Base-by-base conservation (phyloP, 2,797 vertebrate genomes). In the Sylvilagus floridanus region DNA sequence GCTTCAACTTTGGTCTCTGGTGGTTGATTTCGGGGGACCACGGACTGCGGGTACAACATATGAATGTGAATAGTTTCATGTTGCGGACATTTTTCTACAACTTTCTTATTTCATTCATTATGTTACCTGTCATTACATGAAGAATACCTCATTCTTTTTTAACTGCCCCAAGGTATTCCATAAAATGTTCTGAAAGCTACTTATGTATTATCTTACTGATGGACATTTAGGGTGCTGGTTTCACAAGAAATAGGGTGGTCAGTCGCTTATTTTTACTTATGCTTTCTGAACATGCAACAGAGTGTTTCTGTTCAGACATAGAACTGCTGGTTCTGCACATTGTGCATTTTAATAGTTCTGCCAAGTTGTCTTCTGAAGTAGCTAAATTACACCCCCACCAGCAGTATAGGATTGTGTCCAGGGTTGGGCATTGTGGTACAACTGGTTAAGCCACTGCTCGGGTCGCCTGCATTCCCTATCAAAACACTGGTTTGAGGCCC, bases 241-340 rank as follows among this genome's bases (percentile, higher is more conserved):
- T 92, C 84, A 73, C 4, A 62, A 77, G 93, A 90, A 90, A 63
- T 6, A 71, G 21, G 24, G 13, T 32, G 26, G 60, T 78, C 63
- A 81, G 47, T 22, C 65, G 72, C 47, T 86, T 96, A 93, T 94
- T 95, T 69, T 92, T 91, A 93, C 77, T 84, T 69, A 69, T 92
- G 65, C 79, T 86, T 94, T 66, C 47, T 86, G 72, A 78, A 52
- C 75, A 68, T 65, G 32, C 22, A 37, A 84, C 24, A 54, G 50
- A 82, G 6, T 88, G 21, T 91, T 96, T 96, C 79, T 92, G 35
- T 32, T 54, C 5, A 22, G 66, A 92, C 69, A 84, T 85, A 89
- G 84, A 94, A 84, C 60, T 89, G n/a, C 35, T 11, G 35, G 83
- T 22, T 84, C 54, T 72, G 17, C 84, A 24, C 50, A 73, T 66